Conservation (phyloP, 2,797 vertebrate genomes). For the Cirrhinus mrigala region DNA sequence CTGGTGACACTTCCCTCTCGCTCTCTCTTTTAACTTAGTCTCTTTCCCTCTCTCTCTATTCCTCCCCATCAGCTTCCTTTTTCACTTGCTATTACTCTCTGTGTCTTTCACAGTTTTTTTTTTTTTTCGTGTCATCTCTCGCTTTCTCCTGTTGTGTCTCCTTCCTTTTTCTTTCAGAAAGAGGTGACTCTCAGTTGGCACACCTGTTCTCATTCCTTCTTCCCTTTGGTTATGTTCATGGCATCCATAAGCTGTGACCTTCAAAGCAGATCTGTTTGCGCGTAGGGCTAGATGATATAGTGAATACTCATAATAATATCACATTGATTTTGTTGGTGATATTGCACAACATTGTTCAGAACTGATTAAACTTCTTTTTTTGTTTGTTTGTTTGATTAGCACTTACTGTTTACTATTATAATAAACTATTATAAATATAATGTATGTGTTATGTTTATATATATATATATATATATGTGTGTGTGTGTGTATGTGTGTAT, state of each 20-base stretch:
- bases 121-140: background rate
- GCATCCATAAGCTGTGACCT: background rate
- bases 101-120: slow-evolving; percentile 17
- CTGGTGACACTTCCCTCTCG: slow-evolving; percentile 61
- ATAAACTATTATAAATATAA: too few species aligned
- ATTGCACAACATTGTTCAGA: background rate
- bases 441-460: too few species aligned
- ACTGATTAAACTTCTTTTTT: too few species aligned
- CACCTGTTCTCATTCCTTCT: slow-evolving; percentile 34
- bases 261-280: slow-evolving; percentile 7
- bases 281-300: background rate
- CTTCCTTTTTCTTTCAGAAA: background rate
- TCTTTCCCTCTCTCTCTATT: slow-evolving; percentile 33
- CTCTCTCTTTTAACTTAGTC: slow-evolving; percentile 59
- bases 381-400: too few species aligned
- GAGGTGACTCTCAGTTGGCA: slow-evolving; percentile 20
- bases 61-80: slow-evolving; percentile 37
- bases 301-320: background rate
- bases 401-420: too few species aligned
- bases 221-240: slow-evolving; percentile 20
- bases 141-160: slow-evolving; percentile 14
- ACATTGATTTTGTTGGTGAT: background rate
- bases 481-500: too few species aligned
- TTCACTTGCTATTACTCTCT: slow-evolving; percentile 42
- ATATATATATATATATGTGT: too few species aligned